Base-by-base conservation (phyloP, 1,140 invertebrate genomes). In the Plectrocnemia conspersa region DNA sequence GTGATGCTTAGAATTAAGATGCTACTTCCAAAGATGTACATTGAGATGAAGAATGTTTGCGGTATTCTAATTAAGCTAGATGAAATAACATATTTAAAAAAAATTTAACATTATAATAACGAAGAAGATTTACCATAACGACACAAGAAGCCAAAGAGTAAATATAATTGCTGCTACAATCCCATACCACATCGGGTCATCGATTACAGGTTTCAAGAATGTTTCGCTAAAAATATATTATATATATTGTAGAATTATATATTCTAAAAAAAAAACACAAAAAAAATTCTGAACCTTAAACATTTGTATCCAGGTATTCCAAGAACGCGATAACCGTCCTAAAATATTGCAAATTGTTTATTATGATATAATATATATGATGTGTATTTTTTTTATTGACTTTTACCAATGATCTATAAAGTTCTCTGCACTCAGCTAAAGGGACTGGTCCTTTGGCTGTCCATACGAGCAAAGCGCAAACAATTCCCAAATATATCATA, bases 401-500 rank as follows among this genome's bases (percentile, higher is more conserved):
- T 10, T 9, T n/a, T 38, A 64, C 71, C 48, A 58, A 23, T 38
- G 63, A 64, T 36, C 69, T 68, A 54, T 65, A 64, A 23, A 70
- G 65, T 22, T 62, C 63, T 48, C 64, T 61, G 54, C 77, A 78
- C 56, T 78, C 73, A 15, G 57, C 42, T 54, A 78, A 73, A 18
- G 77, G 76, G n/a, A 76, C 46, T 4, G 70, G 65, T 38, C 71
- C 72, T 57, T 72, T 74, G 2, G 66, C 54, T 11, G 69, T 69
- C 73, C 75, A 77, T 10, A 76, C 66, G 9, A 74, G 61, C 56
- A 74, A 76, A 58, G 76, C 73, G 3, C 74, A 53, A n/a, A 75
- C 65, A 19, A 78, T 56, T 7, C 68, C 70, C 61, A 77, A 73
- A 42, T 76, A 69, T 7, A 78, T 64, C 19, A 75, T 71, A 60